Conservation (phyloP, 2,113 vertebrate genomes). For the Mirza zaza region DNA sequence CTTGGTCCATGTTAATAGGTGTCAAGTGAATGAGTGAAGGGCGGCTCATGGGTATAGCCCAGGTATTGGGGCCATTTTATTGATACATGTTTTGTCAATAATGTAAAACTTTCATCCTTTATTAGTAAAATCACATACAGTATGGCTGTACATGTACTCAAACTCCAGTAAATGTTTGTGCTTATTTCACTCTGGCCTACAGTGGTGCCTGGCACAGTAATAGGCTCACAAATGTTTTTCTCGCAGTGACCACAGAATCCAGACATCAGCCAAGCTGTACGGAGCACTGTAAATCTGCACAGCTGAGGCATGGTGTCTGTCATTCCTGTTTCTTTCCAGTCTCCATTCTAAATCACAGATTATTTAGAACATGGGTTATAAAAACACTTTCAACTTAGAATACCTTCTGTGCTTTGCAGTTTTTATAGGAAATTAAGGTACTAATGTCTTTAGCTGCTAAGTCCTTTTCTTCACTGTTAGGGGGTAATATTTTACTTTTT, state of each 20-base stretch:
- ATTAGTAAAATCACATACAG: too few species aligned
- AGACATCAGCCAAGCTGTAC: not conserved
- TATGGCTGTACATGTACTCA: not conserved
- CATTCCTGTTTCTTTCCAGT: not conserved
- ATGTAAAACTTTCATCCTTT: not conserved
- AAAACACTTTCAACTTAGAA: not conserved
- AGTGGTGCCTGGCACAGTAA: too few species aligned
- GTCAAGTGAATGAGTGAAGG: not conserved
- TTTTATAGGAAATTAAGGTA: not conserved
- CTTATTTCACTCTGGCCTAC: not conserved
- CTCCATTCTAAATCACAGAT: not conserved
- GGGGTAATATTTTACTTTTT: not conserved
- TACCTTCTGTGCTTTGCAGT: not conserved
- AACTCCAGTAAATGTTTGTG: too few species aligned
- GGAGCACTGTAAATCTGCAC: not conserved
- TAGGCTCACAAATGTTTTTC: not conserved
- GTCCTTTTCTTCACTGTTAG: not conserved
- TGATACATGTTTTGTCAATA: not conserved
- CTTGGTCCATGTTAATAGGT: too few species aligned
- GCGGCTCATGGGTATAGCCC: not conserved
- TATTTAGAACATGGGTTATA: too few species aligned
- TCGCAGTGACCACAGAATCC: rapidly evolving
- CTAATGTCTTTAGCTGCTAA: not conserved
- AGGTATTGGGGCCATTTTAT: not conserved
- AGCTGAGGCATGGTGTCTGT: not conserved